Percentiles rank a stretch among this genome's conserved stretches.
phyloP scores from a whole-genome alignment of 2,113 vertebrate genomes.

The Trogon surrucura region DNA sequence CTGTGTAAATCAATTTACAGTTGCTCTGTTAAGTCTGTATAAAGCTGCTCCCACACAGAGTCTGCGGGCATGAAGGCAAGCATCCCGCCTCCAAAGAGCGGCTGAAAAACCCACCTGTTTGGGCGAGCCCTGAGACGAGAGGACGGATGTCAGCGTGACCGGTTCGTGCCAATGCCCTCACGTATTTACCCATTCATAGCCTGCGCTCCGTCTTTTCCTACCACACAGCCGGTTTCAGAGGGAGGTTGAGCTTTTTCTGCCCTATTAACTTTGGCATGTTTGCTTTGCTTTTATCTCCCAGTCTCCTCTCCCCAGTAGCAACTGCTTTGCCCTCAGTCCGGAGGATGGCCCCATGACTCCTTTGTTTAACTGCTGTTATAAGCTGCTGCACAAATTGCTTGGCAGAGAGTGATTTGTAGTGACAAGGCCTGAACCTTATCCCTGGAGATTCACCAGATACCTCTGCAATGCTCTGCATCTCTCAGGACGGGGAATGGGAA shows the following conservation, averaged over 20 bases:
- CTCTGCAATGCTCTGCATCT: constrained; percentile 66
- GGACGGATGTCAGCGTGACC: not conserved
- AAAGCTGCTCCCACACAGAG: not conserved
- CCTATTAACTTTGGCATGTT: constrained; percentile 72
- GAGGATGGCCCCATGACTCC: constrained; percentile 61
- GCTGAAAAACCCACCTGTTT: constrained; percentile 19
- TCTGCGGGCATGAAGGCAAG: not conserved
- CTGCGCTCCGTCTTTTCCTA: not conserved
- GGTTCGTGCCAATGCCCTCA: not conserved
- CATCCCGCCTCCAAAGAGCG: not conserved
- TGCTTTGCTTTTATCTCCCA: constrained; percentile 73
- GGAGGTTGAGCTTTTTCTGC: constrained; percentile 55
- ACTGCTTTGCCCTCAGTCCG: constrained; percentile 59
- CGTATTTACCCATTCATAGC: not conserved
- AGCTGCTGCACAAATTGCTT: constrained; percentile 72
- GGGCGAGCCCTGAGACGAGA: not conserved
- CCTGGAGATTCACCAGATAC: constrained; percentile 74
- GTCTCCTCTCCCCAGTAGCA: constrained; percentile 67
- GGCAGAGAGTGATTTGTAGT: constrained; percentile 78
- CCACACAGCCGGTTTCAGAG: not conserved
- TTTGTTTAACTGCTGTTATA: constrained; percentile 79
- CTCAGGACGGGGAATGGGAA: constrained; percentile 53
- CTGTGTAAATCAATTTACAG: not conserved
- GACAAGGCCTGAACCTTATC: constrained; percentile 75
- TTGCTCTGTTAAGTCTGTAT: not conserved